Evolutionary conservation across 2,888 invertebrate species (phyloP).

Genomic region (Lepidocyrtoides sp.): DNA sequence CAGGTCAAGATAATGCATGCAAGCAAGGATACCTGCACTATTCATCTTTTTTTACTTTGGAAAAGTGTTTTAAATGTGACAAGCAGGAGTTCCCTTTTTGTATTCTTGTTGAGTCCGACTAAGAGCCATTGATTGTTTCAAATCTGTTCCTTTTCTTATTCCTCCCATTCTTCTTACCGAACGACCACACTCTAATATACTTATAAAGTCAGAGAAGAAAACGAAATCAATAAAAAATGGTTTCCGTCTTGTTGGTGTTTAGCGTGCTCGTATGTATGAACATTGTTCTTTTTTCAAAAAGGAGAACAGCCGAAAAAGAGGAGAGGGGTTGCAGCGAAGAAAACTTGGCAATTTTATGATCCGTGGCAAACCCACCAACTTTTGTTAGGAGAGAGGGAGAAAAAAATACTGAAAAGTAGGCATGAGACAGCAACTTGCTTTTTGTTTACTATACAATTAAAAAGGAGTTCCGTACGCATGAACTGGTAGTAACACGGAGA

Average conservation of each 20-base stretch:
- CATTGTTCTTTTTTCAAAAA: slow-evolving; percentile 36
- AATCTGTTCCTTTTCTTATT: slow-evolving; percentile 25
- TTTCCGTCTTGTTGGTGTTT: slow-evolving; percentile 35
- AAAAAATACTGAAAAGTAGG: too few relatives aligned
- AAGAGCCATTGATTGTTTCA: slow-evolving; percentile 46
- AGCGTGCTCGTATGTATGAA: neutral
- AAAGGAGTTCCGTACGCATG: neutral
- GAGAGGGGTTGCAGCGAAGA: slow-evolving; percentile 33
- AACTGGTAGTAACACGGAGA: too few relatives aligned
- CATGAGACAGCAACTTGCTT: neutral
- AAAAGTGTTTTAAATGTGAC: slow-evolving; percentile 77
- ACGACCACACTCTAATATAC: neutral
- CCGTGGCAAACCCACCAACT: slow-evolving; percentile 58
- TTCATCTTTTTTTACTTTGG: slow-evolving; percentile 20
- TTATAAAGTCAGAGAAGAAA: neutral
- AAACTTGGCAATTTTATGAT: slow-evolving; percentile 65
- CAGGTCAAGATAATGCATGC: neutral
- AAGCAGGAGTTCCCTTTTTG: slow-evolving; percentile 41
- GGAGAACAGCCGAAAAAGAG: slow-evolving; percentile 4
- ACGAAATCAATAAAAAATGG: slow-evolving; percentile 55
- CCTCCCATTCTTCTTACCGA: neutral
- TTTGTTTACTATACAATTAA: slow-evolving; percentile 28
- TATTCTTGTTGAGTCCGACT: neutral
- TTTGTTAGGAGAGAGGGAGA: neutral
- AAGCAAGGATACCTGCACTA: slow-evolving; percentile 4